Conservation (phyloP, 1,140 invertebrate genomes). For the Leptoteleia sp. region DNA sequence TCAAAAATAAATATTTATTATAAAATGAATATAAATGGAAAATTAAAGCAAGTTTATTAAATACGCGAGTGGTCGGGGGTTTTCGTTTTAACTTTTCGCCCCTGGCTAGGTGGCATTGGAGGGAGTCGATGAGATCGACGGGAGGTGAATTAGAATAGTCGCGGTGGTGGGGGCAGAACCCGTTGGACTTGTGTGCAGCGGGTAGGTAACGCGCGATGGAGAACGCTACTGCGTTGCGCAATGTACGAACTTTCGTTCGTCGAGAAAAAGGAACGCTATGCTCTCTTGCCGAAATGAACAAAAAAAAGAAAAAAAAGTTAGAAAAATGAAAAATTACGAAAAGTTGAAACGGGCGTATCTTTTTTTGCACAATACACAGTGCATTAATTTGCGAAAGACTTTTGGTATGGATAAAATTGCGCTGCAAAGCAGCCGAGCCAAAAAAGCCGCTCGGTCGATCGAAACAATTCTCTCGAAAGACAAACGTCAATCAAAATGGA, state of each 20-base stretch:
- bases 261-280: constrained; percentile 61
- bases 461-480: constrained; percentile 64
- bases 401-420: neutral
- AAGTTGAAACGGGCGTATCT: too few species aligned
- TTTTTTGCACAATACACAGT: too few species aligned
- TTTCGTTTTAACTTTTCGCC: neutral
- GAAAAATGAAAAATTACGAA: neutral
- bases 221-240: constrained; percentile 75
- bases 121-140: neutral
- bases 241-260: constrained; percentile 74
- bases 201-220: constrained; percentile 53
- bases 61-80: too few species aligned
- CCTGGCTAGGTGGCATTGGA: neutral
- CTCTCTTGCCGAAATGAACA: constrained; percentile 30
- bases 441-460: constrained; percentile 13
- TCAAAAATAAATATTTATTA: too few species aligned
- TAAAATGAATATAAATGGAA: neutral
- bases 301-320: constrained; percentile 16
- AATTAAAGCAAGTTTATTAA: too few species aligned
- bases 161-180: constrained; percentile 52
- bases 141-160: constrained; percentile 57
- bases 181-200: constrained; percentile 67
- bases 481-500: constrained; percentile 75
- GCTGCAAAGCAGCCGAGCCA: neutral
- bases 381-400: too few species aligned